Evolutionary conservation across 2,888 invertebrate genomes (phyloP).

Genomic region (Troilus luridus): DNA sequence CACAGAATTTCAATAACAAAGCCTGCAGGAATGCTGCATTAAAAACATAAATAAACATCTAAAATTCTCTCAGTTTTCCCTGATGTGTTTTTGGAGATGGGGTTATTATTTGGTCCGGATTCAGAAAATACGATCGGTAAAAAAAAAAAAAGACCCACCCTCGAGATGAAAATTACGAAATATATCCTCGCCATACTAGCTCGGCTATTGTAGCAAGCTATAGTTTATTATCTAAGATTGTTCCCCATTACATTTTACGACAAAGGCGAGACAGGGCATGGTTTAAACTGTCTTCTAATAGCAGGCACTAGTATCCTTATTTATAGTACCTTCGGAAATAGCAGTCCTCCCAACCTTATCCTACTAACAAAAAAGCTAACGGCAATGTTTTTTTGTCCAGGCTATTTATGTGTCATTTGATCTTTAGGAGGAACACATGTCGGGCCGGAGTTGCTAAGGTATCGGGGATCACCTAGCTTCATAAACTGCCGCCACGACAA

Average conservation of each 20-base stretch:
- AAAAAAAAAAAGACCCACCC: neutral
- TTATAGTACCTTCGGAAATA: constrained; percentile 51
- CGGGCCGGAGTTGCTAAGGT: constrained; percentile 52
- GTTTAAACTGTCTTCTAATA: constrained; percentile 36
- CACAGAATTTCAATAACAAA: no score
- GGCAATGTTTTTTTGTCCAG: constrained; percentile 1
- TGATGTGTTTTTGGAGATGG: no score
- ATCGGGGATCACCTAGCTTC: constrained; percentile 47
- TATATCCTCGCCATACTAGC: neutral
- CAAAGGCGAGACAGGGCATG: constrained; percentile 16
- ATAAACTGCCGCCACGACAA: constrained; percentile 34
- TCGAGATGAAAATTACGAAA: neutral
- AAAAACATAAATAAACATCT: no score
- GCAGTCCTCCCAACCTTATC: constrained; percentile 41
- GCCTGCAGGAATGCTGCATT: no score
- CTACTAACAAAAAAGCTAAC: constrained; percentile 32
- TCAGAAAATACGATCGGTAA: no score
- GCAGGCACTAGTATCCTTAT: constrained; percentile 46
- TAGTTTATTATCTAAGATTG: constrained; percentile 8
- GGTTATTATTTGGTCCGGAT: no score
- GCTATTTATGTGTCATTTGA: constrained; percentile 58
- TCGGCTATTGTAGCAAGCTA: neutral
- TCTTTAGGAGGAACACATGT: constrained; percentile 56
- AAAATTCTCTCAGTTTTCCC: no score
- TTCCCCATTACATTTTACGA: constrained; percentile 40